Percentiles rank a stretch among this genome's conserved stretches.
Conservation (phyloP, 2,797 vertebrate genomes). For the Euphonia xanthogaster region DNA sequence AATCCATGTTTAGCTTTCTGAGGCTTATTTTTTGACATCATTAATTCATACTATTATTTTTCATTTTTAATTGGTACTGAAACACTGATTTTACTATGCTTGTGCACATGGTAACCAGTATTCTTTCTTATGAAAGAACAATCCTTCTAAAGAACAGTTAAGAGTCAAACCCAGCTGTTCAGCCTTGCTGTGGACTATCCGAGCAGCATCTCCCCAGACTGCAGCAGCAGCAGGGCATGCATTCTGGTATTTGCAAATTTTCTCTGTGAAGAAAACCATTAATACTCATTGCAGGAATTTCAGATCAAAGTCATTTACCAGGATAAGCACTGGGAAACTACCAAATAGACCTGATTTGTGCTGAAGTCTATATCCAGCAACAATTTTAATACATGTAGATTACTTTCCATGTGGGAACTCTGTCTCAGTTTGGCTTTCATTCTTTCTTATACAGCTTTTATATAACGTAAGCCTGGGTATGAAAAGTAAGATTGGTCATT, state of each 20-base stretch:
- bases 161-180: neutral
- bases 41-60: neutral
- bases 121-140: neutral
- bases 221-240: neutral
- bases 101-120: neutral
- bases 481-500: neutral
- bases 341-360: neutral
- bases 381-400: neutral
- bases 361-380: neutral
- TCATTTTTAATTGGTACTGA: neutral
- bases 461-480: neutral
- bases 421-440: neutral
- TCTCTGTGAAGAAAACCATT: neutral
- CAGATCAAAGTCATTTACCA: neutral
- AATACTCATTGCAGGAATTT: neutral
- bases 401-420: neutral
- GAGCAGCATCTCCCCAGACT: neutral
- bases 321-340: neutral
- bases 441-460: neutral
- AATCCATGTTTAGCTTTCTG: neutral
- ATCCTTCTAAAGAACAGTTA: neutral
- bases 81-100: neutral
- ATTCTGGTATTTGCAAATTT: neutral
- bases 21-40: neutral
- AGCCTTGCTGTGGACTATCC: neutral